These are phyloP conservation scores for Amiota communis DNA, from an alignment of 2,888 invertebrate species.

Conservation along the genomic window DNA sequence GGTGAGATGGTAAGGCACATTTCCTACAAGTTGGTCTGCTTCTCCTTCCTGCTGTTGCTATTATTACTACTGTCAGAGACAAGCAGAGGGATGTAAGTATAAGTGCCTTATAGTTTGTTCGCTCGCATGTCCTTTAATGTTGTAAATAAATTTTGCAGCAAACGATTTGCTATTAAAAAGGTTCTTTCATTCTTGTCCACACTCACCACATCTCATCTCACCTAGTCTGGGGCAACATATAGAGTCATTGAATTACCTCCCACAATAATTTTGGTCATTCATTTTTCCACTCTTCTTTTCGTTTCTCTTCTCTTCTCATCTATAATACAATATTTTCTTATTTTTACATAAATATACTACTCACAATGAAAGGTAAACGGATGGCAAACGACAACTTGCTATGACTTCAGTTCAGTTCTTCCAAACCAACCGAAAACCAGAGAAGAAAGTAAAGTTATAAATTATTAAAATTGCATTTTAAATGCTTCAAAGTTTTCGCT, in stretches of 20 bases:
- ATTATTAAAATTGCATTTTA: conserved; percentile 30
- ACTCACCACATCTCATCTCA: no score
- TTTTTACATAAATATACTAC: conserved; percentile 8
- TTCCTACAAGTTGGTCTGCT: conserved; percentile 3
- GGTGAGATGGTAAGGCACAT: neutral
- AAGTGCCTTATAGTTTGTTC: neutral
- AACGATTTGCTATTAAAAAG: conserved; percentile 25
- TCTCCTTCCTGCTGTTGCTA: conserved; percentile 1
- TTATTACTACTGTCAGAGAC: neutral
- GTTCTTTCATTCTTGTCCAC: neutral
- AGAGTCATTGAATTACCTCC: neutral
- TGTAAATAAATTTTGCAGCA: conserved; percentile 27
- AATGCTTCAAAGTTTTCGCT: conserved; percentile 20
- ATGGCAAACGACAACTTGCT: conserved; percentile 22
- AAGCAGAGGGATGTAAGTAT: neutral
- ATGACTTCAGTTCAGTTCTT: neutral
- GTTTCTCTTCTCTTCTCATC: neutral
- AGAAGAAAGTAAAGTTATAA: neutral
- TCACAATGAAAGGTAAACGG: conserved; percentile 24
- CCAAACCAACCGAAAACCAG: neutral
- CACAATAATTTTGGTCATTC: neutral
- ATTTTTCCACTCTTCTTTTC: neutral
- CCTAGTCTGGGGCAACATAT: neutral
- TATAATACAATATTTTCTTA: neutral
- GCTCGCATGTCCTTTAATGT: conserved; percentile 19